These are phyloP conservation scores for Cassiopea andromeda DNA, from an alignment of 30 jellyfish, hydroid and myxozoan species.

Conservation along the genomic window DNA sequence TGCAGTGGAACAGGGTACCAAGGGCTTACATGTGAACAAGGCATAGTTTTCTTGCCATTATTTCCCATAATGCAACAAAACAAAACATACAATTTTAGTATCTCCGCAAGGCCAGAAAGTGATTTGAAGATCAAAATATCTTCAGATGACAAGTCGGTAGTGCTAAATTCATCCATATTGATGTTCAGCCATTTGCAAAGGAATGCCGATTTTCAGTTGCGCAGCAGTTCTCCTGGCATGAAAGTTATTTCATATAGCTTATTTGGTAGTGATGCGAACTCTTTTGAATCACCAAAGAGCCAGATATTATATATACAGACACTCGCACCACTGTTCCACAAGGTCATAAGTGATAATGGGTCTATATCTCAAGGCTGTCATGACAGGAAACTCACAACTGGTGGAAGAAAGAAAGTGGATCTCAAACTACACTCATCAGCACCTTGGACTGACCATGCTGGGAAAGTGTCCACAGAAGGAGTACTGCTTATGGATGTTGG, in stretches of 20 bases:
- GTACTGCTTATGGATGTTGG: conserved; percentile 26
- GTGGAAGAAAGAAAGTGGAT: background rate
- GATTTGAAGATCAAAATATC: conserved; percentile 23
- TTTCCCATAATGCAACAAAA: conserved; percentile 22
- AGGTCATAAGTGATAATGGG: conserved; percentile 39
- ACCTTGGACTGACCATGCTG: conserved; percentile 32
- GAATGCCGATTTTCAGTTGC: background rate
- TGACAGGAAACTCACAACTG: background rate
- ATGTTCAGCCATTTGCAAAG: conserved; percentile 15
- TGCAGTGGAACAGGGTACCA: conserved; percentile 58
- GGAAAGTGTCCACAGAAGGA: conserved; percentile 35
- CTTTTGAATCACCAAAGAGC: conserved; percentile 26
- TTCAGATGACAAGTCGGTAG: background rate
- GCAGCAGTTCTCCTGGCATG: conserved; percentile 13
- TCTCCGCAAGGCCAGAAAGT: conserved; percentile 54
- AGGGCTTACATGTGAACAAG: conserved; percentile 58
- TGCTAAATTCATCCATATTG: conserved; percentile 21
- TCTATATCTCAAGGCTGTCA: conserved; percentile 34
- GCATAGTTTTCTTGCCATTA: conserved; percentile 48
- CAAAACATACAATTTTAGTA: background rate
- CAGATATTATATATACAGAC: conserved; percentile 32
- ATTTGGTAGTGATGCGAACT: conserved; percentile 31
- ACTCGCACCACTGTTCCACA: background rate
- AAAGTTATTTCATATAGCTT: conserved; percentile 23
- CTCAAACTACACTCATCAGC: conserved; percentile 30